Evolutionary conservation across 2,797 vertebrate species (phyloP), one percentile per base, ranked within the genome.

Genomic region (Pterois miles): DNA sequence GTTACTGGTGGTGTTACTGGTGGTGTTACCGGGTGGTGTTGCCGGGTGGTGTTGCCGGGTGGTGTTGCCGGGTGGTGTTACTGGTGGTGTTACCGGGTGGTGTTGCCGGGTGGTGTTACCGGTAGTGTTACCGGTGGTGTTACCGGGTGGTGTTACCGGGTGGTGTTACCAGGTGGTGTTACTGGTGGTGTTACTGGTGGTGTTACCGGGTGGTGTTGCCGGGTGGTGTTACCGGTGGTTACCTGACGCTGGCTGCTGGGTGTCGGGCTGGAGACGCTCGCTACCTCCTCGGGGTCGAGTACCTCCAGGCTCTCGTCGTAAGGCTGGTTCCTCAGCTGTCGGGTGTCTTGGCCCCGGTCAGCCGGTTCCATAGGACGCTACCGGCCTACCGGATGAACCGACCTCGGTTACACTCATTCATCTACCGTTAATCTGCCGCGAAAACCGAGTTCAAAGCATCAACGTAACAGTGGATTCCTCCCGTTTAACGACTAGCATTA

Each of bases 301-400:
- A 97, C 93, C 50, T 97, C 97, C 86, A 97, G 88, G 59, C 95
- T 96, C 87, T 97, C 97, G 91, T 98, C 97, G 64, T 96, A 98
- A 0, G 94, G 96, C 87, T 97, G 96, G 93, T 97, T 97, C 76
- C 92, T 90, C 50, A 96, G 86, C 63, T 96, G 87, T 48, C 91
- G 90, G 67, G 91, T 86, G 71, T 58, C 73, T 29, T 12, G 80
- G 0, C 5, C 53, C 7, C 80, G 64, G 73, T 62, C 76, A 3
- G 29, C 9, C 20, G 56, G 80, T 78, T 92, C 89, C 90, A 89
- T 90, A 1, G 6, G 62, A 22, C 65, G 7, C 66, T 27, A 7
- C 6, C 57, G 2, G 69, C 8, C 23, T 4, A 52, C n/a, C 33
- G 38, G 12, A 5, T n/a, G 36, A 31, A 13, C 22, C 1, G 3